Conservation (phyloP, 2,888 invertebrate species). For the Spilarctia lutea region DNA sequence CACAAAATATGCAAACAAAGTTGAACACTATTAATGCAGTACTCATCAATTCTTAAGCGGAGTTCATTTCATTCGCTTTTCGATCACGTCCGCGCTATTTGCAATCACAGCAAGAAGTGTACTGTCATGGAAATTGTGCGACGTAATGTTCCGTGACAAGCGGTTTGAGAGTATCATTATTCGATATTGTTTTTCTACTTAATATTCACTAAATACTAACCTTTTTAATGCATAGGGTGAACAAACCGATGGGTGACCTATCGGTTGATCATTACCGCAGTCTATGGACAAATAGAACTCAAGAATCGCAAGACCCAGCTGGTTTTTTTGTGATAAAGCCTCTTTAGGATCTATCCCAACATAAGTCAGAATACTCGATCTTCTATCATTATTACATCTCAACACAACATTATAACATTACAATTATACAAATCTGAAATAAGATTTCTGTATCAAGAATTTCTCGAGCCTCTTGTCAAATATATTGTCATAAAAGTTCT, state of each 20-base stretch:
- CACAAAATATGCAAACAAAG: conserved; percentile 41
- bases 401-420: too few species aligned
- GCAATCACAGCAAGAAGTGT: conserved; percentile 48
- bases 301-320: too few species aligned
- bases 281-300: too few species aligned
- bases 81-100: conserved; percentile 46
- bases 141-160: conserved; percentile 4
- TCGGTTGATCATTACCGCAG: too few species aligned
- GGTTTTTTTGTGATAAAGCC: too few species aligned
- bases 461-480: too few species aligned
- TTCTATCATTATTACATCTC: too few species aligned
- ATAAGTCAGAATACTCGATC: too few species aligned
- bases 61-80: conserved; percentile 36
- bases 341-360: too few species aligned
- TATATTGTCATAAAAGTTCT: too few species aligned
- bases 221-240: background rate
- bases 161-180: conserved; percentile 4
- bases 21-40: conserved; percentile 23
- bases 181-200: conserved; percentile 6
- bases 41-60: conserved; percentile 22
- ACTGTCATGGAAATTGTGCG: conserved; percentile 33
- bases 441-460: too few species aligned
- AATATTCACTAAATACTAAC: background rate
- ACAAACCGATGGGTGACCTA: background rate
- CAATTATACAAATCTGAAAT: too few species aligned